These are phyloP conservation scores for Triops cancriformis DNA, from an alignment of 1,140 invertebrate genomes.

Conservation along the genomic window DNA sequence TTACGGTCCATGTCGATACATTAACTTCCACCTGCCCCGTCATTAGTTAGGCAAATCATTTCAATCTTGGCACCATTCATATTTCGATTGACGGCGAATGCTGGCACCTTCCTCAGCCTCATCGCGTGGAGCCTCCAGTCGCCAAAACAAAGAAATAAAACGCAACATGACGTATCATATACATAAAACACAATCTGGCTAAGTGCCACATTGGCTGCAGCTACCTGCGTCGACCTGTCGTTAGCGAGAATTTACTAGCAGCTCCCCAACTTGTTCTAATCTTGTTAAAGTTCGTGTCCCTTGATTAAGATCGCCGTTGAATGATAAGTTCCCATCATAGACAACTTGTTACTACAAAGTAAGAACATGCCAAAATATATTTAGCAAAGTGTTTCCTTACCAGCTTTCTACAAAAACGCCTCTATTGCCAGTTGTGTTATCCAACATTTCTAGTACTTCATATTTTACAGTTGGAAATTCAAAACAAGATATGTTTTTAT, in stretches of 20 bases:
- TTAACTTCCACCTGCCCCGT: not conserved
- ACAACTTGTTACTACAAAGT: too few relatives aligned
- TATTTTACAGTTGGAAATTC: too few relatives aligned
- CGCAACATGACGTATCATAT: not conserved
- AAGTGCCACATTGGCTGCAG: not conserved
- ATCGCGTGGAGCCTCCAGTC: not conserved
- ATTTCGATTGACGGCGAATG: not conserved
- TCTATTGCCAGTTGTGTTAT: not conserved
- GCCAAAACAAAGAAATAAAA: not conserved
- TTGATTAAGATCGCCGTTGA: conserved; percentile 10
- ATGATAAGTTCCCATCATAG: not conserved
- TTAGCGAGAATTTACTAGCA: not conserved
- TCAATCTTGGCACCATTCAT: not conserved
- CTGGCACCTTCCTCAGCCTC: not conserved
- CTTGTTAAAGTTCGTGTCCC: not conserved
- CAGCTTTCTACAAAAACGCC: not conserved
- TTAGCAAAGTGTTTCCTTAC: not conserved
- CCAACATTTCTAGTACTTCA: not conserved
- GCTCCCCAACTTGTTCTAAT: conserved; percentile 2
- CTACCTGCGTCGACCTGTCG: not conserved
- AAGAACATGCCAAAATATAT: not conserved
- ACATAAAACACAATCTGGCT: not conserved
- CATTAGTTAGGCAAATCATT: too few relatives aligned
- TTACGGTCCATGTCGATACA: not conserved
- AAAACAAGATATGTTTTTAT: too few relatives aligned